Base-by-base conservation (phyloP, 2,113 vertebrate genomes). In the Perca flavescens region DNA sequence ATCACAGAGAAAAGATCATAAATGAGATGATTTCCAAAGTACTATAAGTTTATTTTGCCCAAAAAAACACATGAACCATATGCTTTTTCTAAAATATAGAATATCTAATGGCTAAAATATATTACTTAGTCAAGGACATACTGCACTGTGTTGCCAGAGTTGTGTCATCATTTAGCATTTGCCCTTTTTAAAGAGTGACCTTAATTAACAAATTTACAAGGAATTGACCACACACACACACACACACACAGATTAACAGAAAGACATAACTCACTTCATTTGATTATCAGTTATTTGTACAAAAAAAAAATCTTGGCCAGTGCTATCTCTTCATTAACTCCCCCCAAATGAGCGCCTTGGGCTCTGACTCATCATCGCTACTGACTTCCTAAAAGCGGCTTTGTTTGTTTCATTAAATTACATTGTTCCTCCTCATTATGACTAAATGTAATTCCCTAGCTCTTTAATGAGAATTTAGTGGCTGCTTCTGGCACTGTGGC, bases 341-440 rank as follows among this genome's bases (percentile, higher is more conserved):
- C 19, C 8, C 17, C 21, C 12, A 15, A 78, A 61, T 70, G 54
- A 72, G 34, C 43, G 53, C 84, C 60, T 60, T 64, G 62, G 62
- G 85, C 83, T 77, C 36, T 34, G 11, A 34, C 22, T 74, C 73
- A 79, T 72, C 61, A 19, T 54, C 14, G 22, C 50, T 22, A 25
- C 40, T 16, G 25, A 78, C 47, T 64, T 67, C 46, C 84, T 73
- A 82, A 82, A 66, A 72, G 58, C n/a, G 0, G 16, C 25, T 70
- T 54, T 49, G 76, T 91, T 68, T 82, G 40, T 69, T 73, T 79
- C 82, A 90, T 83, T 19, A 10, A 77, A 77, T 87, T 68, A 87
- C 21, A 67, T 56, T 65, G 71, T 65, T 69, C 60, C 6, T 36
- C 47, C 43, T 81, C 65, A 74, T 84, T 46, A 58, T 49, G 57